Evolutionary conservation across 2,113 vertebrate genomes (phyloP), one percentile per base, ranked within the genome.

Genomic region (Atlantisia rogersi): DNA sequence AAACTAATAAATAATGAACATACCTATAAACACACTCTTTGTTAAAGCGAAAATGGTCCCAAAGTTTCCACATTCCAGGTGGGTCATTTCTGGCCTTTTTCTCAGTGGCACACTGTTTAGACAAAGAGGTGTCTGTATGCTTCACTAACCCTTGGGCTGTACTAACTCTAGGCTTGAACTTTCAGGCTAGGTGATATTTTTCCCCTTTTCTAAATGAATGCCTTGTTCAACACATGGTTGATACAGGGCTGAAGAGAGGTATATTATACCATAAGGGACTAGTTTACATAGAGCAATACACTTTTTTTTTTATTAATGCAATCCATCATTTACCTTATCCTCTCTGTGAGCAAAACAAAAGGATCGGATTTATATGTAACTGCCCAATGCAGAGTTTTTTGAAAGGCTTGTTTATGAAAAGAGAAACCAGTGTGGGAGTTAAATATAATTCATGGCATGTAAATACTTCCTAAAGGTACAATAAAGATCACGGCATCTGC

Each of bases 81-180:
- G 50, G 65, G 53, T 79, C 5, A 1, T 95, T 95, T 94, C 93
- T 95, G 94, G 92, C 60, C 84, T 96, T 97, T 95, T 96, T 95
- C 96, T 95, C 52, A 82, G 88, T 82, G 75, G 92, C 95, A 91
- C 37, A 7, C 32, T 83, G 83, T 97, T 98, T 94, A 93, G 92
- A 98, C 95, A 97, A 98, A 97, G 95, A 90, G 63, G 55, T 9
- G 9, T 52, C 86, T 98, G 91, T 97, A 26, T 94, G 83, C 77
- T 82, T 96, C 77, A 24, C 63, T 80, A 94, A 94, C 81, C 77
- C 70, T 86, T 70, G 79, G 25, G 52, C 39, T 88, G 78, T 94
- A 64, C 76, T 79, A 81, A 96, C 78, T 73, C 70, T 63, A 79
- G 84, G 83, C 32, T 91, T 92, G 90, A 96, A 92, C 81, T 97